Evolutionary conservation across 1,140 invertebrate species (phyloP), one percentile per base, ranked within the genome.

Genomic region (Armadillidium nasatum): DNA sequence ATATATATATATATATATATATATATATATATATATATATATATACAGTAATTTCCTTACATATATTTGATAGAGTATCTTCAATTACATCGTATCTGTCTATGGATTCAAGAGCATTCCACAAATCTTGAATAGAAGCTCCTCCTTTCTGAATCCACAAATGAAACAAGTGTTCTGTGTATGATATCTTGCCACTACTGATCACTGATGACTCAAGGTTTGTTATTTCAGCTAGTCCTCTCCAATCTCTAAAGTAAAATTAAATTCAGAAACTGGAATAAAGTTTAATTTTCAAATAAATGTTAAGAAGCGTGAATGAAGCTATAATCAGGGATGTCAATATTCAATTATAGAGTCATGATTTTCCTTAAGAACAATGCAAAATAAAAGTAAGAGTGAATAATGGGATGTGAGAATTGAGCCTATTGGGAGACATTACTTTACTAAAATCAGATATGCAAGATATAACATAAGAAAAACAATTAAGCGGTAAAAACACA

Each of bases 11-110:
- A n/a, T n/a, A n/a, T n/a, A n/a, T n/a, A n/a, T n/a, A n/a, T n/a
- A n/a, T n/a, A n/a, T n/a, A n/a, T n/a, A n/a, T n/a, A n/a, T n/a
- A n/a, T n/a, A n/a, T n/a, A n/a, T 33, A 33, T 3, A 33, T 6
- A 33, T 33, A 3, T 33, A 33, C 33, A 44, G n/a, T n/a, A n/a
- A 10, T 44, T 44, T 19, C 46, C 33, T 76, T 76, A 79, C 78
- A 76, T 23, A 79, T 77, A 43, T 72, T 67, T 71, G 73, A n/a
- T 23, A 69, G 66, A 1, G 79, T 76, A 33, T 80, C 79, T 73
- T 80, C 74, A 72, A 80, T 78, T 10, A 80, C 75, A 76, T 80
- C 79, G 76, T 76, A 76, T 69, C 79, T 71, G 70, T 80, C 79
- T 74, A 80, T 80, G 22, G 72, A 68, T 69, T 78, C 79, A 15